Evolutionary conservation across 2,113 vertebrate genomes (phyloP).

Genomic region (Clarias gariepinus): DNA sequence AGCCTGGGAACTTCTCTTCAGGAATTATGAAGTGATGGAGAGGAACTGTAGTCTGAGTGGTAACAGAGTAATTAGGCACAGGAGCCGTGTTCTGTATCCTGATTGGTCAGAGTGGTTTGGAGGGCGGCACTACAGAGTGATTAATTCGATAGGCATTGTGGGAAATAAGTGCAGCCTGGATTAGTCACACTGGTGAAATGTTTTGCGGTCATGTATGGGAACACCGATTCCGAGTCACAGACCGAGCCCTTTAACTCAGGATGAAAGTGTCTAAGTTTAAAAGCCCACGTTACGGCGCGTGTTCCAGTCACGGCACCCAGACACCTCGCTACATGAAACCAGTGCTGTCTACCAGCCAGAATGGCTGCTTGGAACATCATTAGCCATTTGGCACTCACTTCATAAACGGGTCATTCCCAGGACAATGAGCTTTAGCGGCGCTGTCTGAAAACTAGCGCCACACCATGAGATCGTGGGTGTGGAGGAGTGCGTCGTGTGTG

Average conservation of each 20-base stretch:
- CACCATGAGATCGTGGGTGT: conserved; percentile 36
- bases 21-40: background rate
- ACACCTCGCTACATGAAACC: conserved; percentile 7
- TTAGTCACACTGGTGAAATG: background rate
- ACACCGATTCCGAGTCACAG: background rate
- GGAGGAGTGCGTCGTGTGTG: background rate
- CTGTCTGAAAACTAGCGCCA: conserved; percentile 60
- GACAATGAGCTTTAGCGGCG: conserved; percentile 59
- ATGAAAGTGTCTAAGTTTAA: background rate
- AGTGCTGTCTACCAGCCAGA: conserved; percentile 31
- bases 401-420: conserved; percentile 65
- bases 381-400: conserved; percentile 64
- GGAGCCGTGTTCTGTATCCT: background rate
- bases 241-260: background rate
- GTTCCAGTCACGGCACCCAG: background rate
- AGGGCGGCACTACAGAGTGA: background rate
- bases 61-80: background rate
- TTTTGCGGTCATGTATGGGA: background rate
- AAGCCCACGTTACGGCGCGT: background rate
- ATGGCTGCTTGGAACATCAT: conserved; percentile 26
- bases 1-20: background rate
- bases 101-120: background rate
- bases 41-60: background rate
- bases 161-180: background rate
- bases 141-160: background rate